phyloP scores from a whole-genome alignment of 2,888 invertebrate species.

The Mythimna ferrago region DNA sequence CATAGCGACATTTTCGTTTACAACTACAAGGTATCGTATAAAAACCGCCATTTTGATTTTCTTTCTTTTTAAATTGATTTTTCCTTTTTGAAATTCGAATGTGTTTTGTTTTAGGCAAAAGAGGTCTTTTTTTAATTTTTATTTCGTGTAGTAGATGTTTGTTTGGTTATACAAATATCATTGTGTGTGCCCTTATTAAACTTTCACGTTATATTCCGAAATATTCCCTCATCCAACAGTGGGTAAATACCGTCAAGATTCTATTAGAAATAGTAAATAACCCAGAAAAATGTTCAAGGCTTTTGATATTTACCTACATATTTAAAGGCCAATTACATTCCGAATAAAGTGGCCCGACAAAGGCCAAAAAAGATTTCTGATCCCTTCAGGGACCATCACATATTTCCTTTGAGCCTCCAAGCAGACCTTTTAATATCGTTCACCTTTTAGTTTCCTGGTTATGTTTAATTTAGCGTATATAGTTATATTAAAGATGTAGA shows the following conservation, averaged over 20 bases:
- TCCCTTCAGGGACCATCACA: constrained; percentile 72
- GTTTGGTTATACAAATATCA: background rate
- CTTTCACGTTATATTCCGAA: constrained; percentile 13
- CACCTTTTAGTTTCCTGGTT: constrained; percentile 65
- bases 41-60: background rate
- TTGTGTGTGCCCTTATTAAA: constrained; percentile 7
- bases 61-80: too few relatives aligned
- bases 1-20: constrained; percentile 98
- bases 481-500: constrained; percentile 34
- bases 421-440: constrained; percentile 71
- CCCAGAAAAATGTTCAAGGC: constrained; percentile 57
- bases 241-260: constrained; percentile 36
- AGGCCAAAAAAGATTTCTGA: constrained; percentile 70
- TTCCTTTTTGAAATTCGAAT: constrained; percentile 17
- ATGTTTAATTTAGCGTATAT: constrained; percentile 65
- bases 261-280: constrained; percentile 54
- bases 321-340: constrained; percentile 74
- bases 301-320: constrained; percentile 65
- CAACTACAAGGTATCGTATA: constrained; percentile 94
- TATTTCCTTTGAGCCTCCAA: constrained; percentile 74
- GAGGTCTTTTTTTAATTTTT: constrained; percentile 7
- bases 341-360: constrained; percentile 69
- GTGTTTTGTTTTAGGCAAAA: background rate
- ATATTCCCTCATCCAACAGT: constrained; percentile 5
- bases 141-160: constrained; percentile 2